Evolutionary conservation across 2,797 vertebrate species (phyloP), one percentile per base, ranked within the genome.

Genomic region (Sciurus vulgaris): DNA sequence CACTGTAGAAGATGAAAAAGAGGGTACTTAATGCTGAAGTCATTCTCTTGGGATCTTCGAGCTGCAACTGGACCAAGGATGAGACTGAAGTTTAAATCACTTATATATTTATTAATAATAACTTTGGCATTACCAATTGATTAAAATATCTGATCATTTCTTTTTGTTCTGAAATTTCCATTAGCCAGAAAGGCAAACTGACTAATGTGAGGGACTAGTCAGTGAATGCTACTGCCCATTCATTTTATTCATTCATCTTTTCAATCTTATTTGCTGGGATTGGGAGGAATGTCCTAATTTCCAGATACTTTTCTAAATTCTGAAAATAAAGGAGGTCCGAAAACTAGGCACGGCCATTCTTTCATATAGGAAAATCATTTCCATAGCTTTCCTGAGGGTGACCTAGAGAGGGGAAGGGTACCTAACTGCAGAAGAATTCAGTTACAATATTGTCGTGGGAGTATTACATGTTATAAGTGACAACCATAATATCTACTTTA

Each of bases 111-210:
- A 69, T 28, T 33, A 11, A 49, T 84, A 26, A 56, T 51, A 91
- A 54, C 35, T 70, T 81, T 4, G 6, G 7, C 47, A 73, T 76
- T n/a, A 78, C 59, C 78, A 47, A 63, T 73, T 76, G 67, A 67
- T 81, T 4, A 0, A 26, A 79, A 93, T 22, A 78, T 41, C 17
- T 72, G 47, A 4, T 7, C 69, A 51, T 67, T 91, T 96, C 4
- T 51, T 76, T 91, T 72, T 65, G 28, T 67, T 91, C 69, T 77
- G 54, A 81, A 94, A 73, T 74, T 86, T 82, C 7, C 33, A 78
- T 24, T 73, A 82, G 7, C 49, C 44, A 85, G 38, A 91, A 90
- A 89, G 73, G 85, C 35, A 79, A n/a, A 6, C 22, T 67, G 82
- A 18, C 54, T 33, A 67, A 61, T n/a, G 3, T 47, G 44, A 41